Evolutionary conservation across 2,888 invertebrate species (phyloP).

Genomic region (Spodoptera picta): DNA sequence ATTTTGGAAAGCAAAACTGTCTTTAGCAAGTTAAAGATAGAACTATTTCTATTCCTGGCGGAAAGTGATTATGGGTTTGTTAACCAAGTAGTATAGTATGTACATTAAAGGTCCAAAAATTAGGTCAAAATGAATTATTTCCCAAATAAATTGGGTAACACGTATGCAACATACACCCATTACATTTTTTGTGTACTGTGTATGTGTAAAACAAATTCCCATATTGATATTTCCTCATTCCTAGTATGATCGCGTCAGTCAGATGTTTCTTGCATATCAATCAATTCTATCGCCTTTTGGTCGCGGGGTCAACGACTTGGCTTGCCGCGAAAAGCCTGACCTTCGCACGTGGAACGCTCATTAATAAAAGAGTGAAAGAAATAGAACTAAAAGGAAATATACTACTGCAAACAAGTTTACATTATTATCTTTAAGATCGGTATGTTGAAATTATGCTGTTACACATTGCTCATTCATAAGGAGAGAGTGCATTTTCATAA

Average conservation of each 20-base stretch:
- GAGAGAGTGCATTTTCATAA: neutral
- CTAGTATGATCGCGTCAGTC: conserved; percentile 17
- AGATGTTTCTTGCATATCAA: conserved; percentile 58
- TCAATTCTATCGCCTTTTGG: conserved; percentile 50
- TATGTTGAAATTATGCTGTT: conserved; percentile 20
- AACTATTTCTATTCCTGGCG: too few species aligned
- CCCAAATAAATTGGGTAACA: too few species aligned
- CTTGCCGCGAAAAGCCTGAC: conserved; percentile 58
- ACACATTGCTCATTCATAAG: conserved; percentile 20
- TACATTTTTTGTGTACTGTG: neutral
- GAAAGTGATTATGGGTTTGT: too few species aligned
- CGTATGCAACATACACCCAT: too few species aligned
- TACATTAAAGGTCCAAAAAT: too few species aligned
- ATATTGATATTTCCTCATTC: conserved; percentile 5
- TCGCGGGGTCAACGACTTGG: conserved; percentile 63
- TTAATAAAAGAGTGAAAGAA: conserved; percentile 17
- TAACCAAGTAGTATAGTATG: too few species aligned
- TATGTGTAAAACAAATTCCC: conserved; percentile 8
- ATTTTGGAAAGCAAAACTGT: too few species aligned
- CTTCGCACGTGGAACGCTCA: conserved; percentile 54
- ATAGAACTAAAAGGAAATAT: conserved; percentile 3
- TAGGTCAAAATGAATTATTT: too few species aligned
- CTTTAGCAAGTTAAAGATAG: too few species aligned
- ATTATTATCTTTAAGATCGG: conserved; percentile 7
- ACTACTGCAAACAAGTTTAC: neutral